A percentile compares a stretch with the other conserved stretches of the same genome.
phyloP scores from a whole-genome alignment of 1,140 invertebrate genomes.

The Riptortus pedestris region DNA sequence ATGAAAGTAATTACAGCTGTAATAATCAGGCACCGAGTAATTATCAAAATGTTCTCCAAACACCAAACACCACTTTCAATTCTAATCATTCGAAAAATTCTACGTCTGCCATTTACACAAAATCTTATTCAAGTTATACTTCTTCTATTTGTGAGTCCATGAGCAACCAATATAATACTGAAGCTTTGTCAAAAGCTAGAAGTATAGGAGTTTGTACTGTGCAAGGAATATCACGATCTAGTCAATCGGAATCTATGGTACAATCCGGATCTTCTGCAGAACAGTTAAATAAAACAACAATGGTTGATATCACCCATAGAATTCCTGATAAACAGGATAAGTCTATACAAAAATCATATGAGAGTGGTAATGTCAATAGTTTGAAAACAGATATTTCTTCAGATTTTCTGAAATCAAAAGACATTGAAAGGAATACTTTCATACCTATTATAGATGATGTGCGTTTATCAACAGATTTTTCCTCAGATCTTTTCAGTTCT shows the following conservation, averaged over 20 bases:
- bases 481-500: slow-evolving; percentile 60
- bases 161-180: not conserved
- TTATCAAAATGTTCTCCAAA: not conserved
- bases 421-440: slow-evolving; percentile 23
- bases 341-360: not conserved
- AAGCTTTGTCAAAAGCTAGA: not conserved
- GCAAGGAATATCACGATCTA: too few relatives aligned
- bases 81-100: not conserved
- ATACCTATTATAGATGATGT: slow-evolving; percentile 41
- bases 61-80: not conserved
- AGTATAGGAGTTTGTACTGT: not conserved
- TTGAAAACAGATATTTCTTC: not conserved
- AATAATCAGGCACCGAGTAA: not conserved
- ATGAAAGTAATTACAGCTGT: not conserved
- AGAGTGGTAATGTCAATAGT: not conserved
- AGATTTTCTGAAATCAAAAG: slow-evolving; percentile 6
- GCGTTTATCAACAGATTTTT: slow-evolving; percentile 51
- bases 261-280: too few relatives aligned
- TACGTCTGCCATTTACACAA: not conserved
- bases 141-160: not conserved
- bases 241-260: too few relatives aligned
- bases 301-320: not conserved
- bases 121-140: not conserved
- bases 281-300: too few relatives aligned
- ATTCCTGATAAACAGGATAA: not conserved